These are phyloP conservation scores for Phocoena phocoena DNA, from an alignment of 2,113 vertebrate species.

Conservation along the genomic window DNA sequence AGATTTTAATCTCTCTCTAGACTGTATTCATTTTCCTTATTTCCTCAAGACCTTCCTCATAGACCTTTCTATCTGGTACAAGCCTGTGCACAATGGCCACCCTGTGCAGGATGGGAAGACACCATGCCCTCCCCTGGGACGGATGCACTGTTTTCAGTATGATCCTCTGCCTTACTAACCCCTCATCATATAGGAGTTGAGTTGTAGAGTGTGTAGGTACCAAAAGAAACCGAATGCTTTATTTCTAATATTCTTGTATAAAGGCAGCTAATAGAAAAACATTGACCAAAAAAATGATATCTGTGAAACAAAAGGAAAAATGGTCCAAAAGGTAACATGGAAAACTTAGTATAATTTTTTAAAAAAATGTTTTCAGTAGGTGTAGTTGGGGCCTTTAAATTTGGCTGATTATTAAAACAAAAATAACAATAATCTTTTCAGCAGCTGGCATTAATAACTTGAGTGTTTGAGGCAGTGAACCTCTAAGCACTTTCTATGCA, in stretches of 20 bases:
- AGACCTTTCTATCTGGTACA: background rate
- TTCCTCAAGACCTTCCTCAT: background rate
- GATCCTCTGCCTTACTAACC: background rate
- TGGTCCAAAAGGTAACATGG: background rate
- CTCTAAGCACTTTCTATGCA: no score
- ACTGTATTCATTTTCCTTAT: background rate
- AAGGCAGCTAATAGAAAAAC: background rate
- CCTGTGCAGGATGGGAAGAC: background rate
- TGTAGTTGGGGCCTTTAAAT: background rate
- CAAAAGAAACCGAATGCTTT: background rate
- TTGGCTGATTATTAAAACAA: background rate
- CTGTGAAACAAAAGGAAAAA: background rate
- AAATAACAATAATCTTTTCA: background rate
- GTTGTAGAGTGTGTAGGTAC: background rate
- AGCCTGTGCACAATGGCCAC: background rate
- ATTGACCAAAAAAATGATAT: background rate
- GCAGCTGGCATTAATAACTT: background rate
- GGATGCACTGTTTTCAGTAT: background rate
- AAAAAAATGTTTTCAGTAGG: background rate
- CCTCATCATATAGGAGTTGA: background rate
- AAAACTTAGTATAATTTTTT: background rate
- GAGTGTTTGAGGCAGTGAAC: background rate
- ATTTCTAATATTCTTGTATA: background rate
- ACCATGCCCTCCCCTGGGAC: rapidly evolving
- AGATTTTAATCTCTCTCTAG: no score